These are phyloP conservation scores for Leptopilina syphax DNA, from an alignment of 2,888 invertebrate genomes.

Conservation along the genomic window DNA sequence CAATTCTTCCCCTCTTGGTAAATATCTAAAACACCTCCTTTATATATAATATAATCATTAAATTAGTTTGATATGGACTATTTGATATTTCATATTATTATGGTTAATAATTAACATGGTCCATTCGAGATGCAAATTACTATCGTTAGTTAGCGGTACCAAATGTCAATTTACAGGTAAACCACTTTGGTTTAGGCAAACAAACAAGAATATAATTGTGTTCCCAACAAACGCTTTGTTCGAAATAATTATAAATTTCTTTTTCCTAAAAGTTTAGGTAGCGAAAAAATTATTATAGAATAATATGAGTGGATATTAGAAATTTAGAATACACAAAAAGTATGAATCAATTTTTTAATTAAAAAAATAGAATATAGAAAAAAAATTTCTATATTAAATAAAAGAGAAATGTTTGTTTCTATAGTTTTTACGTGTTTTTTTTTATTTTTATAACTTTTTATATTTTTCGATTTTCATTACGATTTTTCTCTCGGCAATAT, in stretches of 20 bases:
- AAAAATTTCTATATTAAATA: background rate
- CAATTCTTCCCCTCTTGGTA: no score
- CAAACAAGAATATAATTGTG: background rate
- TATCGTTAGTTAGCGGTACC: background rate
- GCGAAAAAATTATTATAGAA: no score
- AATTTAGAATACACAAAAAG: no score
- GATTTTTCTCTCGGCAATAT: background rate
- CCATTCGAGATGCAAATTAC: background rate
- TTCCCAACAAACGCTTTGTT: no score
- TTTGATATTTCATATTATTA: no score
- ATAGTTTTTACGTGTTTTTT: background rate
- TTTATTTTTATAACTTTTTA: background rate
- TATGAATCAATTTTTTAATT: no score
- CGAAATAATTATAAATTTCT: no score
- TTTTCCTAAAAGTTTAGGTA: no score
- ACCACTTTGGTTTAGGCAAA: slow-evolving; percentile 1
- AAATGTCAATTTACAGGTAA: slow-evolving; percentile 3
- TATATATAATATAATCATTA: background rate
- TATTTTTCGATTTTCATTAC: background rate
- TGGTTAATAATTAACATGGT: background rate
- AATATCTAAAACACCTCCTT: no score
- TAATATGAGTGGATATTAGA: no score
- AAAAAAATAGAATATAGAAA: background rate
- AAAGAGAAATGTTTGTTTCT: background rate
- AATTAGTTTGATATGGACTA: background rate